These are phyloP conservation scores for Sminthurides aquaticus DNA, from an alignment of 2,888 invertebrate genomes.

Conservation along the genomic window DNA sequence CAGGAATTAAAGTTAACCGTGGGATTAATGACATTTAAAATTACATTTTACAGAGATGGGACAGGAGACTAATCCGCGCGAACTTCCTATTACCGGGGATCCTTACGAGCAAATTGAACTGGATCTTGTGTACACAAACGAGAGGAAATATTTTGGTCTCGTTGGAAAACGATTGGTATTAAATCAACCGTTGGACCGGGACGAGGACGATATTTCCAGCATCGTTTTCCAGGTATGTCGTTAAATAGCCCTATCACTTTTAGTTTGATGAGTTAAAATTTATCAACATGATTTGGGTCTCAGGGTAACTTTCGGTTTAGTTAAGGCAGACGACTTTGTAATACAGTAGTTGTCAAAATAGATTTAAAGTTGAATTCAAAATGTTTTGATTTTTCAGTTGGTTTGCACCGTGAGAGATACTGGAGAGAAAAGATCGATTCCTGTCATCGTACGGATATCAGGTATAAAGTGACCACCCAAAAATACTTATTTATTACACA, in stretches of 20 bases:
- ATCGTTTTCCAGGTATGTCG: constrained; percentile 75
- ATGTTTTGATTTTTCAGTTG: constrained; percentile 53
- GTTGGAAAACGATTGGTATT: constrained; percentile 74
- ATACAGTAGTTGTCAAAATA: neutral
- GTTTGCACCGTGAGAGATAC: constrained; percentile 73
- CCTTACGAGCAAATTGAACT: constrained; percentile 69
- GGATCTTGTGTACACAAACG: constrained; percentile 71
- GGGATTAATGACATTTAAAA: too few species aligned
- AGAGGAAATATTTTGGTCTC: constrained; percentile 67
- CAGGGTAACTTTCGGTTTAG: too few species aligned
- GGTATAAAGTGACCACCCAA: too few species aligned
- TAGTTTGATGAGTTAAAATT: neutral
- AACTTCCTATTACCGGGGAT: constrained; percentile 75
- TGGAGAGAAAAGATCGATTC: constrained; percentile 73
- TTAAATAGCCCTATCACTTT: too few species aligned
- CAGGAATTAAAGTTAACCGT: too few species aligned
- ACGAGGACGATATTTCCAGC: constrained; percentile 75
- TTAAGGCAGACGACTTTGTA: neutral
- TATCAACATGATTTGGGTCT: too few species aligned
- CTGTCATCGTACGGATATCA: constrained; percentile 79
- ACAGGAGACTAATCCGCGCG: constrained; percentile 72
- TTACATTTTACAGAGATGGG: constrained; percentile 67
- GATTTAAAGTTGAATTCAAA: neutral
- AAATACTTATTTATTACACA: neutral
- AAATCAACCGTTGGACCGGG: constrained; percentile 72